Evolutionary conservation across 64 coral and sea anemone species (phyloP), one percentile per base, ranked within the genome.

Genomic region (Trachythela sp.): DNA sequence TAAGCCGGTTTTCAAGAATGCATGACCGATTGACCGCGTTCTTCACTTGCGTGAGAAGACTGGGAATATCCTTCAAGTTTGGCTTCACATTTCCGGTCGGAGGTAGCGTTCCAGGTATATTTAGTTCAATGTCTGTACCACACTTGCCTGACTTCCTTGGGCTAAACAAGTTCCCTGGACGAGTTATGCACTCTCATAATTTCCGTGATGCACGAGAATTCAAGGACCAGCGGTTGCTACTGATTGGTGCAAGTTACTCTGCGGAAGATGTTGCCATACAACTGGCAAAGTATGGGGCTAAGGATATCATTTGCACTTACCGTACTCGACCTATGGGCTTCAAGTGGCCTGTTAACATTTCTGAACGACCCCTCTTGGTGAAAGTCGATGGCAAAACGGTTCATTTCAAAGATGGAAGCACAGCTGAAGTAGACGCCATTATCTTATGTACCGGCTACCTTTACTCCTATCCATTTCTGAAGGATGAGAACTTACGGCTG

Each of bases 191-290:
- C 34, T 60, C 84, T 38, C 90, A 91, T 33, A 40, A 87, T 26
- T 91, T 91, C 84, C 84, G 90, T 27, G 68, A 91, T 77, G 90
- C 90, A 0, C 37, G 20, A 77, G 58, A 91, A 14, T 91, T 86
- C 59, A 38, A 48, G 14, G 84, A 13, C 18, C 41, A 86, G 39
- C 58, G 54, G 37, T 37, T 91, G 4, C 68, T 91, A 13, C 33
- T 91, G 20, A 60, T 91, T 29, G 90, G 90, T n/a, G 67, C 90
- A 20, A 91, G 84, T 20, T 76, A 86, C 29, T 91, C 90, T 1
- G 90, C 90, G 34, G 90, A 91, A 85, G 90, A 91, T 50, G 86
- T 91, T 24, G 90, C 84, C 38, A 0, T 91, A 4, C 90, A 91
- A 31, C 67, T 26, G 11, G 58, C 85, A 29, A 91, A 91, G 48